Base-by-base conservation (phyloP, 2,797 vertebrate genomes). In the Melanotaenia trifasciata region DNA sequence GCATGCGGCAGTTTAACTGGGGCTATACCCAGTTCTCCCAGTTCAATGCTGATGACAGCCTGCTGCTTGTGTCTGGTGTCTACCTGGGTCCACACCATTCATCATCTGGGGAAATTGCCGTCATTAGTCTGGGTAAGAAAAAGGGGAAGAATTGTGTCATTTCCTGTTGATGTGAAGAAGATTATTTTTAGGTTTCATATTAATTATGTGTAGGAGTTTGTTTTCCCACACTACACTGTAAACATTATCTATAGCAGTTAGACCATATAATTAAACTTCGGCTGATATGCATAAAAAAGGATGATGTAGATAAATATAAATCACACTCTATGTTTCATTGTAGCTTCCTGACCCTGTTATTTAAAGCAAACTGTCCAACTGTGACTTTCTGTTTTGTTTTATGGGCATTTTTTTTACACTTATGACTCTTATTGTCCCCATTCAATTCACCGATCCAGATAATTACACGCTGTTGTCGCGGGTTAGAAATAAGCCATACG, bases 21-120 rank as follows among this genome's bases (percentile, higher is more conserved):
- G 98, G 97, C 85, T 99, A 99, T 93, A 98, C 98, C 3, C 98
- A 99, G 93, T 99, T 98, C 93, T 99, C 98, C 74, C 98, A 99
- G 95, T 99, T 99, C 89, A 99, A 99, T 54, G 93, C 95, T 0
- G 98, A 99, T 0, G 98, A 99, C 90, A 96, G 96, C 2, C 95
- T 99, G 64, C 94, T 99, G 51, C 92, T 99, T 30, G 97, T 98
- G 26, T 99, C 98, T 0, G 98, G 98, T 3, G 97, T 99, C 64
- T 99, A 98, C 83, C 90, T 98, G 79, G 97, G 97, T 45, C 96
- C 96, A 1, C 97, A 97, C 78, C 96, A 96, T 83, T 96, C 96
- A 14, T 98, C 97, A 0, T 98, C 97, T 0, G 98, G 98, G 14
- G 98, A 99, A 88, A 99, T 99, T 0, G 97, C 97, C 0, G 98